These are phyloP conservation scores for Dicerorhinus sumatrensis DNA, from an alignment of 2,113 vertebrate genomes.

Conservation along the genomic window DNA sequence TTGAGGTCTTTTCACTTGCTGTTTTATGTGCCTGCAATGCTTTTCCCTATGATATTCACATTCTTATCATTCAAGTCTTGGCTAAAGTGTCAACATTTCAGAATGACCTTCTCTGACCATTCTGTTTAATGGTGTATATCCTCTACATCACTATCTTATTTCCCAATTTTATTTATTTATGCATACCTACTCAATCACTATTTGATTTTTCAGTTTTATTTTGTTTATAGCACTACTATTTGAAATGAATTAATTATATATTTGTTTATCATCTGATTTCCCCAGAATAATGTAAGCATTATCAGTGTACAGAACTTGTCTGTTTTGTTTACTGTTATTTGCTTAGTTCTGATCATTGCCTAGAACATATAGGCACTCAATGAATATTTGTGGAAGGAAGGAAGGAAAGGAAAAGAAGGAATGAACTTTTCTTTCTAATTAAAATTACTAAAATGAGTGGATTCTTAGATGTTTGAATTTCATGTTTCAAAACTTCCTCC, in stretches of 20 bases:
- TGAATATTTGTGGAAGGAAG: neutral
- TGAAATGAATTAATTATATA: neutral
- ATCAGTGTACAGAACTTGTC: neutral
- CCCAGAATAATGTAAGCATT: neutral
- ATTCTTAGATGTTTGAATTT: constrained; percentile 58
- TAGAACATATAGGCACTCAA: neutral
- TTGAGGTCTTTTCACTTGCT: neutral
- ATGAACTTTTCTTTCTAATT: neutral
- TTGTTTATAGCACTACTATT: neutral
- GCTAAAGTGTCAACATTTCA: neutral
- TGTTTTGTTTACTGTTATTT: constrained; percentile 15
- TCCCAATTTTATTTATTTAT: neutral
- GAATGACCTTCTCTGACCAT: neutral
- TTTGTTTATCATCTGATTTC: neutral
- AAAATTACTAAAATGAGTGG: constrained; percentile 47
- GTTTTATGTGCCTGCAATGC: neutral
- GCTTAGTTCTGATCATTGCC: neutral
- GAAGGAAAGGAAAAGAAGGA: neutral
- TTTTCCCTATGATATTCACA: neutral
- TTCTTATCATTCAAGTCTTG: neutral
- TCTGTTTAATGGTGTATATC: neutral
- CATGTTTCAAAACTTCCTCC: neutral
- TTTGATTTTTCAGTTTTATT: neutral
- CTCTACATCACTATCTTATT: neutral
- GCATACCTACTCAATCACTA: neutral